Percentiles rank a stretch among this genome's conserved stretches.
Conservation (phyloP, 92 coral and sea anemone species). For the Phenganax subtilis region DNA sequence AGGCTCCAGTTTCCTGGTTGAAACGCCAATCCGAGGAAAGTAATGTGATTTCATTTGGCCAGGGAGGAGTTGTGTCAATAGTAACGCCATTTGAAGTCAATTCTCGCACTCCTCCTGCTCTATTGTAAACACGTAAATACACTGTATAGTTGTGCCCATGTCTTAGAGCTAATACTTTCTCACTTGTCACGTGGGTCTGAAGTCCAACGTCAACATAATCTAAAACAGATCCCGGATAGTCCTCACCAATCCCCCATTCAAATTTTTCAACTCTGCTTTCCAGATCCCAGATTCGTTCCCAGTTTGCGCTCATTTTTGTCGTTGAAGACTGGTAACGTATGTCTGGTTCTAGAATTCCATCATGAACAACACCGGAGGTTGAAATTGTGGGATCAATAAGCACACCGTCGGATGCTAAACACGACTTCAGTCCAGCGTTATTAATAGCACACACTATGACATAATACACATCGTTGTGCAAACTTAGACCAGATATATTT, state of each 20-base stretch:
- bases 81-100: conserved; percentile 81
- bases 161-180: conserved; percentile 49
- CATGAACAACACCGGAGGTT: conserved; percentile 79
- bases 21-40: conserved; percentile 70
- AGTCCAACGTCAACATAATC: conserved; percentile 67
- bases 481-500: conserved; percentile 53
- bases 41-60: conserved; percentile 45
- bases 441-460: conserved; percentile 78
- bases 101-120: conserved; percentile 69
- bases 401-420: conserved; percentile 85
- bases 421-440: conserved; percentile 63
- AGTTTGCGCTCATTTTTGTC: conserved; percentile 73
- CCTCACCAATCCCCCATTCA: conserved; percentile 81
- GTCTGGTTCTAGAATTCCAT: conserved; percentile 90
- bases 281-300: conserved; percentile 97
- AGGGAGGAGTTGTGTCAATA: conserved; percentile 72
- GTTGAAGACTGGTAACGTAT: conserved; percentile 69
- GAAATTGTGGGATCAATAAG: conserved; percentile 75
- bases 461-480: conserved; percentile 72
- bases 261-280: conserved; percentile 84
- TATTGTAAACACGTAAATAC: conserved; percentile 59
- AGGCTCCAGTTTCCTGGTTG: conserved; percentile 49
- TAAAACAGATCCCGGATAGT: conserved; percentile 46
- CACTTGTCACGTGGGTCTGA: conserved; percentile 72
- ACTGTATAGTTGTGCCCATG: conserved; percentile 72